These are phyloP conservation scores for Coenonympha arcania DNA, from an alignment of 2,888 invertebrate genomes.

Conservation along the genomic window DNA sequence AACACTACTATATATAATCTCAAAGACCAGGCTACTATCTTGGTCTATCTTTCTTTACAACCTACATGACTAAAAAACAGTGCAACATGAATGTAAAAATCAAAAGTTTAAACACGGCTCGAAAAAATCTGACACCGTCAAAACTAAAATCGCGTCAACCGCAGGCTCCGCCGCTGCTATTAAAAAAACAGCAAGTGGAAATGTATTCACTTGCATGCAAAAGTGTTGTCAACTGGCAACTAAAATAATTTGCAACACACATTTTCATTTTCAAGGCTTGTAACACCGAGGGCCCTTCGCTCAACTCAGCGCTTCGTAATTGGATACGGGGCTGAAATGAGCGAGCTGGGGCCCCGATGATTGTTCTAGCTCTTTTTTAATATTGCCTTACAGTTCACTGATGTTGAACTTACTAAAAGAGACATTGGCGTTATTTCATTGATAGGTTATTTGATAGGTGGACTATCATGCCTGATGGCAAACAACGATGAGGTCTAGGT, in stretches of 20 bases:
- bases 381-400: constrained; percentile 40
- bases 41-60: too few species aligned
- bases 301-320: constrained; percentile 38
- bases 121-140: neutral
- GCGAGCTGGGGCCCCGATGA: constrained; percentile 50
- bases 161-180: neutral
- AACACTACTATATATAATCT: too few species aligned
- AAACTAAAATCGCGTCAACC: constrained; percentile 1
- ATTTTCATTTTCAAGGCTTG: constrained; percentile 13
- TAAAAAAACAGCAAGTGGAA: constrained; percentile 1
- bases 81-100: too few species aligned
- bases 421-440: too few species aligned
- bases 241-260: constrained; percentile 14
- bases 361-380: constrained; percentile 64
- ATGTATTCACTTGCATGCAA: constrained; percentile 7
- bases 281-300: constrained; percentile 11
- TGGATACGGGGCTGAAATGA: constrained; percentile 57
- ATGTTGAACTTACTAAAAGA: neutral
- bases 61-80: too few species aligned
- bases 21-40: too few species aligned
- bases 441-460: too few species aligned
- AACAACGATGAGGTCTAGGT: too few species aligned
- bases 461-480: too few species aligned
- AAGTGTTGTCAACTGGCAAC: constrained; percentile 18
- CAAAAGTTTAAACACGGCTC: neutral